phyloP scores from a whole-genome alignment of 2,113 vertebrate species.

The Erythrolamprus reginae region DNA sequence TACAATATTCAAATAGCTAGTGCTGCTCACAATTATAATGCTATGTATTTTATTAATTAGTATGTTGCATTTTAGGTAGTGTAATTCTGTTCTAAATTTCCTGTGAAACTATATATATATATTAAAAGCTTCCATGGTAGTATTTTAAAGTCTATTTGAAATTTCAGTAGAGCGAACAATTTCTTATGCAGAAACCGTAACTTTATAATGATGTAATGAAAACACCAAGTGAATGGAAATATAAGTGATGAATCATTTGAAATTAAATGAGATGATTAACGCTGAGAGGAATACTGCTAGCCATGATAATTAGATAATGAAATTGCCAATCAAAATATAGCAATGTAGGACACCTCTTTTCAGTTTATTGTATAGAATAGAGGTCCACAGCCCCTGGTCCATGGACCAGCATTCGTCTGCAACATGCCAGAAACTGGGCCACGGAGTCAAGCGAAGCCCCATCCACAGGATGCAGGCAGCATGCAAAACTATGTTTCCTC shows the following conservation, averaged over 20 bases:
- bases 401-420: too few species aligned
- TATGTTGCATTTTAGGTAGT: background rate
- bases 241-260: background rate
- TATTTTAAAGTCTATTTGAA: background rate
- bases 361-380: too few species aligned
- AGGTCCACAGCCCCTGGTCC: too few species aligned
- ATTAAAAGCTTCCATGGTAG: background rate
- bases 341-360: background rate
- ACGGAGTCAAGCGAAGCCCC: too few species aligned
- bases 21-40: background rate
- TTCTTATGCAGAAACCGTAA: background rate
- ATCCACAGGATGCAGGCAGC: too few species aligned
- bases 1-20: background rate
- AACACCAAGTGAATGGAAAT: background rate
- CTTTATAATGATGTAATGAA: background rate
- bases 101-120: background rate
- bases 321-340: background rate
- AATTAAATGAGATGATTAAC: background rate
- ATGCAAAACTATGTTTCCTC: too few species aligned
- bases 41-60: background rate
- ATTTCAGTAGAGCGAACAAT: background rate
- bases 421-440: too few species aligned
- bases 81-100: background rate
- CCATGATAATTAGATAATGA: background rate
- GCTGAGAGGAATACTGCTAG: background rate